Evolutionary conservation across 2,113 vertebrate genomes (phyloP).

Genomic region (Poeciliopsis occidentalis): DNA sequence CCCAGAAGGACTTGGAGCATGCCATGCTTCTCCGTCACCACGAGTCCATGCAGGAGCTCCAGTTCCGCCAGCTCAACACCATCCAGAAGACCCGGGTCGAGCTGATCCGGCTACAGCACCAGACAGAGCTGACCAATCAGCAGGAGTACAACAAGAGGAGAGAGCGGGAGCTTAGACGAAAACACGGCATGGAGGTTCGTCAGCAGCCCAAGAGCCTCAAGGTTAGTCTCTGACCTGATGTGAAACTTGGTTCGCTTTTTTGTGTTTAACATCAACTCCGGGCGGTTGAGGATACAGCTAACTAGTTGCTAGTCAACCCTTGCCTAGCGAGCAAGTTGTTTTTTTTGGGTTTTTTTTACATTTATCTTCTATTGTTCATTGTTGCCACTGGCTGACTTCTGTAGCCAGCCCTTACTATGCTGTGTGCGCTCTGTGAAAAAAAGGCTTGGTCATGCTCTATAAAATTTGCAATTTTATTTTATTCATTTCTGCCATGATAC

Average conservation of each 20-base stretch:
- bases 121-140: slow-evolving; percentile 99
- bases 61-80: slow-evolving; percentile 95
- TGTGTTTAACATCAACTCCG: not conserved
- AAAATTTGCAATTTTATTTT: no score
- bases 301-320: no score
- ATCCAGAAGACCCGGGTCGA: slow-evolving; percentile 96
- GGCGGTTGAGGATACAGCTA: no score
- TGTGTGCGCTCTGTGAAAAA: no score
- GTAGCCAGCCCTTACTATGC: no score
- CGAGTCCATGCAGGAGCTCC: slow-evolving; percentile 98
- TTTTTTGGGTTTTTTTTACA: no score
- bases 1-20: slow-evolving; percentile 97
- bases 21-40: slow-evolving; percentile 98
- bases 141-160: slow-evolving; percentile 98
- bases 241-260: not conserved
- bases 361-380: no score
- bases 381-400: no score
- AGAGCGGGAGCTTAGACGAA: slow-evolving; percentile 93
- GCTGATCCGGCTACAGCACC: slow-evolving; percentile 95
- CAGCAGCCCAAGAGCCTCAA: slow-evolving; percentile 99
- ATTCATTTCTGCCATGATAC: no score
- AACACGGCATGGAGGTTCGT: slow-evolving; percentile 98
- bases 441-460: no score
- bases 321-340: no score
- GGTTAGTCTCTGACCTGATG: slow-evolving; percentile 75